Evolutionary conservation across 2,113 vertebrate species (phyloP).

Genomic region (Pachypanchax playfairii): DNA sequence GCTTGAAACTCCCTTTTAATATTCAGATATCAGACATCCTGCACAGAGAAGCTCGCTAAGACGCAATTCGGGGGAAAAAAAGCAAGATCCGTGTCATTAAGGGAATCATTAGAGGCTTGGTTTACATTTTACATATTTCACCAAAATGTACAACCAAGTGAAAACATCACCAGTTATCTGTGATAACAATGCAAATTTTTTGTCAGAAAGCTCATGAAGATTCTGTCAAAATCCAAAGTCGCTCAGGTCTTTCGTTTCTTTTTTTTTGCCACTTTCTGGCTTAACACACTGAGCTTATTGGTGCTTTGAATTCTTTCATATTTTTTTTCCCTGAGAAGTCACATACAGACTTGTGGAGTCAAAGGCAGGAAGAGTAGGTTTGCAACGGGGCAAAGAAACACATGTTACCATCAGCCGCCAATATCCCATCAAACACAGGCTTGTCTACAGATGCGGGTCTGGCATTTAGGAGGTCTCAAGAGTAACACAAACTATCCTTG

Average conservation of each 20-base stretch:
- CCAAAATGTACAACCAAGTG: slow-evolving; percentile 77
- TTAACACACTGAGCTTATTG: slow-evolving; percentile 76
- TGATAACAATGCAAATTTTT: slow-evolving; percentile 81
- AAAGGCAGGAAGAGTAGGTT: slow-evolving; percentile 72
- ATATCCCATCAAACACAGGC: slow-evolving; percentile 75
- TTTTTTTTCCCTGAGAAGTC: slow-evolving; percentile 66
- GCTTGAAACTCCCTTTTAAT: slow-evolving; percentile 86
- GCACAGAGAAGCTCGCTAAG: slow-evolving; percentile 79
- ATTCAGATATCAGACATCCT: slow-evolving; percentile 84
- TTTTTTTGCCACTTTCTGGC: slow-evolving; percentile 40
- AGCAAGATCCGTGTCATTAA: slow-evolving; percentile 79
- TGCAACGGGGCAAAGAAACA: slow-evolving; percentile 76
- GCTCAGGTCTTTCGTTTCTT: slow-evolving; percentile 67
- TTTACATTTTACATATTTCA: slow-evolving; percentile 81
- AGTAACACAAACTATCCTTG: slow-evolving; percentile 37
- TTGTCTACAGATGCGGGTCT: slow-evolving; percentile 59
- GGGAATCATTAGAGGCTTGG: slow-evolving; percentile 74
- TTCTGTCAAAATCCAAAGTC: slow-evolving; percentile 79
- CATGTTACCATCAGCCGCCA: slow-evolving; percentile 73
- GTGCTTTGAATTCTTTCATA: slow-evolving; percentile 70
- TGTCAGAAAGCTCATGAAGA: slow-evolving; percentile 73
- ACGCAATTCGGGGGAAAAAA: slow-evolving; percentile 73
- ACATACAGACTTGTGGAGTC: slow-evolving; percentile 67
- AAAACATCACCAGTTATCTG: slow-evolving; percentile 81
- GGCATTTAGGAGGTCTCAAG: slow-evolving; percentile 54